These are phyloP conservation scores for Hippocampus comes DNA, from an alignment of 2,113 vertebrate genomes.

Conservation along the genomic window DNA sequence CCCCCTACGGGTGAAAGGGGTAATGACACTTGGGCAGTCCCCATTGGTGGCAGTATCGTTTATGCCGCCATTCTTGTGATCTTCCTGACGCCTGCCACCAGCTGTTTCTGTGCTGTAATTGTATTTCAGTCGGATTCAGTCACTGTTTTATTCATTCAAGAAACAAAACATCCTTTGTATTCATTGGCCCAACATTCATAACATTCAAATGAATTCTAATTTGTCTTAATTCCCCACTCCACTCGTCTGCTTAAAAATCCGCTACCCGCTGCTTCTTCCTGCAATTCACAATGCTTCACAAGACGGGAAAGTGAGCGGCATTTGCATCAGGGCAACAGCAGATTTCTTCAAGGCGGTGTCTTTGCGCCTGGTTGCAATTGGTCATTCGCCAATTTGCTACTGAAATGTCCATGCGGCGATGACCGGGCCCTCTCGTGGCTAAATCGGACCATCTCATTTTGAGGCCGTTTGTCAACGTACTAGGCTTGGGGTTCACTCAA, in stretches of 20 bases:
- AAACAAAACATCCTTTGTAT: slow-evolving; percentile 42
- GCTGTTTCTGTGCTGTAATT: slow-evolving; percentile 18
- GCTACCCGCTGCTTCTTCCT: slow-evolving; percentile 46
- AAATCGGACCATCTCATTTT: too few relatives aligned
- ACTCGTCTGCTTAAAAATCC: slow-evolving; percentile 34
- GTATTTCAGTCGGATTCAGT: slow-evolving; percentile 45
- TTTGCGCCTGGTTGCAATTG: slow-evolving; percentile 7
- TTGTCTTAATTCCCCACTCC: slow-evolving; percentile 55
- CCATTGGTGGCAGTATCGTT: too few relatives aligned
- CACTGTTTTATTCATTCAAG: slow-evolving; percentile 57
- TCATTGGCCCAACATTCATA: slow-evolving; percentile 57
- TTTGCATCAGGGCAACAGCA: slow-evolving; percentile 49
- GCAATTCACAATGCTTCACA: slow-evolving; percentile 44
- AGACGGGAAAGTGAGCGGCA: slow-evolving; percentile 41
- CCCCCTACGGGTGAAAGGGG: neutral
- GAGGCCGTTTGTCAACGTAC: too few relatives aligned
- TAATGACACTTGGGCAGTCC: neutral
- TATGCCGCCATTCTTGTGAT: neutral
- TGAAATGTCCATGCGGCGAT: too few relatives aligned
- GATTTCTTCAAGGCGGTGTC: slow-evolving; percentile 42
- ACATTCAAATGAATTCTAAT: slow-evolving; percentile 60
- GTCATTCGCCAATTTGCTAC: too few relatives aligned
- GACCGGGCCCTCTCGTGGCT: too few relatives aligned
- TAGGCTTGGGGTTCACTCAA: neutral
- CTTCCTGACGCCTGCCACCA: neutral